phyloP scores from a whole-genome alignment of 2,888 invertebrate species.

The Apoderus coryli region DNA sequence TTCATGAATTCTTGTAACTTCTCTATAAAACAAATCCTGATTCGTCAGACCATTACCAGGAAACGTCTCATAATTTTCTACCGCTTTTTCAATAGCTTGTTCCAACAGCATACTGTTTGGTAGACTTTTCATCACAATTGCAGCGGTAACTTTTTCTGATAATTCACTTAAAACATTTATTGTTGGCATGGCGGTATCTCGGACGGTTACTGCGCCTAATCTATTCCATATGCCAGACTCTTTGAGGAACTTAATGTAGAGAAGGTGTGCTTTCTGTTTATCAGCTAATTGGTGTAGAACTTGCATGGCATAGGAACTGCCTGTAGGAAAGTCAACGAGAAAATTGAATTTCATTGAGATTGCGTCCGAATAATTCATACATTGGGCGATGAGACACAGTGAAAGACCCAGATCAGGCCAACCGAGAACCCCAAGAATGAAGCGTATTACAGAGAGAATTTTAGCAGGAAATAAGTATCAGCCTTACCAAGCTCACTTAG shows the following conservation, averaged over 20 bases:
- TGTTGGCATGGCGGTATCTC: slow-evolving; percentile 39
- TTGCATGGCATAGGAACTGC: slow-evolving; percentile 68
- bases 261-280: slow-evolving; percentile 62
- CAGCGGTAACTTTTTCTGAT: slow-evolving; percentile 67
- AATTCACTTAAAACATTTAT: slow-evolving; percentile 42
- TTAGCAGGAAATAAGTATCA: too few species aligned
- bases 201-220: slow-evolving; percentile 31
- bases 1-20: slow-evolving; percentile 50
- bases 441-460: too few species aligned
- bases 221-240: slow-evolving; percentile 51
- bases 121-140: slow-evolving; percentile 50
- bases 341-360: too few species aligned
- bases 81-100: slow-evolving; percentile 43
- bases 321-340: too few species aligned
- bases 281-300: slow-evolving; percentile 74
- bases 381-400: too few species aligned
- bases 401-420: too few species aligned
- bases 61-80: slow-evolving; percentile 33
- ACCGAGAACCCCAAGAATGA: too few species aligned
- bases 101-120: slow-evolving; percentile 40
- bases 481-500: too few species aligned
- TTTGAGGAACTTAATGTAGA: slow-evolving; percentile 63
- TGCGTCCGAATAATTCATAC: too few species aligned
- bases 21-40: slow-evolving; percentile 63
- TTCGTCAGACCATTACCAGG: slow-evolving; percentile 37